Base-by-base conservation (phyloP, 2,888 invertebrate genomes). In the Sialis lutaria region DNA sequence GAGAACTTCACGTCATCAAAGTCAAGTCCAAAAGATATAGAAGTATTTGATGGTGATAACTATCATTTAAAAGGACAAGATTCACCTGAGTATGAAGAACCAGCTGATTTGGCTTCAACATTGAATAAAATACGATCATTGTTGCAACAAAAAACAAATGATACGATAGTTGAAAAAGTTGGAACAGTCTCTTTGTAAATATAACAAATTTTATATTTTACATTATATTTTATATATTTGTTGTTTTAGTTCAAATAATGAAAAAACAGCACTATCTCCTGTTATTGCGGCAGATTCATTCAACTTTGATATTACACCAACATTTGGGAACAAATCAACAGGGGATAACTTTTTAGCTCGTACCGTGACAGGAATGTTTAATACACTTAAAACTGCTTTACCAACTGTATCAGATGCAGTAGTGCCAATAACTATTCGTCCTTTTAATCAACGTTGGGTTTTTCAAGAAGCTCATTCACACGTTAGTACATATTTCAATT, bases 331-430 rank as follows among this genome's bases (percentile, higher is more conserved):
- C 13, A 58, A 64, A 57, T 64, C 65, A 0, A 63, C 62, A 32
- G 32, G 65, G 44, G 70, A 70, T 56, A 76, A 82, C 64, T 65
- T 82, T 58, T 73, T 85, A 57, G 80, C 81, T 0, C 79, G 81
- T 58, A 84, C 83, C 1, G 82, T 85, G 53, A 84, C 82, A 1
- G 85, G 82, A 1, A 81, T 86, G 51, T 79, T 86, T 59, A 84
- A 84, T 62, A 81, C 82, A 1, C 69, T 86, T 42, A 79, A 76
- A 61, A 84, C 82, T 22, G 83, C 81, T 6, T 62, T 78, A 22
- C 75, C 76, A 8, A 72, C 72, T 53, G 65, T 65, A 44, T 57
- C 62, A 42, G 67, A 67, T 42, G 55, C 61, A 47, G 62, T 64
- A n/a, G 53, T 52, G 12, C 45, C 39, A 13, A 32, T 44, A 22